Evolutionary conservation across 2,797 vertebrate species (phyloP).

Genomic region (Nannoperca australis): DNA sequence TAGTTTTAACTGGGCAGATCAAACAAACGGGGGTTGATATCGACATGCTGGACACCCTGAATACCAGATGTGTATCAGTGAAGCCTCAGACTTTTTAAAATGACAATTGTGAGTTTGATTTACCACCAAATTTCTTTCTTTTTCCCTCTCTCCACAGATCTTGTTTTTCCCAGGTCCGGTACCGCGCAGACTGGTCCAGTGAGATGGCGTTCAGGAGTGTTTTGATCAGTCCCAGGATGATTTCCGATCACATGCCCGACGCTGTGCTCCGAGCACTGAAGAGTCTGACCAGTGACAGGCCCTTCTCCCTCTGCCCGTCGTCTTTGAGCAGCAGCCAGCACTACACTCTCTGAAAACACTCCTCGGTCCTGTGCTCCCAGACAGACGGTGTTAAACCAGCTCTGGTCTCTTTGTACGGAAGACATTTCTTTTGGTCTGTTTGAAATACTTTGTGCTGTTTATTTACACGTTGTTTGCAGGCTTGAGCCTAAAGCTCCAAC

Average conservation of each 20-base stretch:
- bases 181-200: slow-evolving; percentile 88
- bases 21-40: too few relatives aligned
- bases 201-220: slow-evolving; percentile 90
- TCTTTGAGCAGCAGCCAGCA: slow-evolving; percentile 78
- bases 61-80: background rate
- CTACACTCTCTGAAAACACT: slow-evolving; percentile 75
- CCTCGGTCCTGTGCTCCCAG: slow-evolving; percentile 1
- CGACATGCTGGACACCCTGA: background rate
- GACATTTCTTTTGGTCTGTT: background rate
- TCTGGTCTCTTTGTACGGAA: background rate
- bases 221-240: slow-evolving; percentile 95
- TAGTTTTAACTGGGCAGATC: too few relatives aligned
- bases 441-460: background rate
- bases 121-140: background rate
- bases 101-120: background rate
- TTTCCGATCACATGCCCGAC: slow-evolving; percentile 96
- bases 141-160: slow-evolving; percentile 76
- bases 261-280: slow-evolving; percentile 87
- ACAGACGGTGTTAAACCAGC: background rate
- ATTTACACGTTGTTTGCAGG: background rate
- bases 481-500: background rate
- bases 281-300: slow-evolving; percentile 84
- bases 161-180: slow-evolving; percentile 89
- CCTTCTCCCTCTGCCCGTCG: slow-evolving; percentile 86
- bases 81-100: background rate